Conservation (phyloP, 2,888 invertebrate species). For the Drosophila algonquin region DNA sequence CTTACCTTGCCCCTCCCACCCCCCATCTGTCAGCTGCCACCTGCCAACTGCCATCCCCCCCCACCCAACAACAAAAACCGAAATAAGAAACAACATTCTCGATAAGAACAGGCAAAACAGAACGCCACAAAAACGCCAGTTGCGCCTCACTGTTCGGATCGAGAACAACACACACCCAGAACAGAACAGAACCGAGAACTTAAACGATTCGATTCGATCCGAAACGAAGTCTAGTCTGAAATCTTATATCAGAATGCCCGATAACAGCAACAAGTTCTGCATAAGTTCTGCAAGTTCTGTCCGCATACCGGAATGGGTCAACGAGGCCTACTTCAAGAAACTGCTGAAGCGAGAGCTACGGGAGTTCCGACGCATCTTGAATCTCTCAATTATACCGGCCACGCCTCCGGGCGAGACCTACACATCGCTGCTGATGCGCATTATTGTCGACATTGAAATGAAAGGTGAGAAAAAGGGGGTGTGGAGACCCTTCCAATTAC, state of each 20-base stretch:
- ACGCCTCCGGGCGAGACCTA: conserved; percentile 82
- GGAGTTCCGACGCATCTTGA: conserved; percentile 73
- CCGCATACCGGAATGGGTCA: conserved; percentile 78
- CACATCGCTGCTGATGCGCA: conserved; percentile 80
- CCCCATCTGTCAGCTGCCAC: conserved; percentile 33
- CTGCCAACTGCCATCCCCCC: not conserved
- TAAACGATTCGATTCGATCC: not conserved
- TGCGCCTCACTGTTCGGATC: conserved; percentile 49
- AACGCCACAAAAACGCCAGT: conserved; percentile 50
- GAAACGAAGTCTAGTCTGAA: conserved; percentile 33
- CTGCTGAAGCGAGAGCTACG: conserved; percentile 72
- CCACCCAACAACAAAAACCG: conserved; percentile 6
- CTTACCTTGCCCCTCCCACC: conserved; percentile 40
- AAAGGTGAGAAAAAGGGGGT: conserved; percentile 68
- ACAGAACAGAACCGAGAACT: not conserved
- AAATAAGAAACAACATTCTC: conserved; percentile 46
- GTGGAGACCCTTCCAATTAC: not conserved
- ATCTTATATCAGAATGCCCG: conserved; percentile 61
- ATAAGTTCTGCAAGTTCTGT: conserved; percentile 27
- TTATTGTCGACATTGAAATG: conserved; percentile 80
- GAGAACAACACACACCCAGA: conserved; percentile 25
- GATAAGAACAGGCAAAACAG: conserved; percentile 59
- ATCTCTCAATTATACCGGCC: conserved; percentile 76
- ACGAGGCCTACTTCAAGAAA: conserved; percentile 74
- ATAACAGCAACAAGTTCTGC: conserved; percentile 73